A percentile compares a stretch with the other conserved stretches of the same genome.
These are phyloP conservation scores for Malurus melanocephalus DNA, from an alignment of 2,113 vertebrate genomes.

Conservation along the genomic window DNA sequence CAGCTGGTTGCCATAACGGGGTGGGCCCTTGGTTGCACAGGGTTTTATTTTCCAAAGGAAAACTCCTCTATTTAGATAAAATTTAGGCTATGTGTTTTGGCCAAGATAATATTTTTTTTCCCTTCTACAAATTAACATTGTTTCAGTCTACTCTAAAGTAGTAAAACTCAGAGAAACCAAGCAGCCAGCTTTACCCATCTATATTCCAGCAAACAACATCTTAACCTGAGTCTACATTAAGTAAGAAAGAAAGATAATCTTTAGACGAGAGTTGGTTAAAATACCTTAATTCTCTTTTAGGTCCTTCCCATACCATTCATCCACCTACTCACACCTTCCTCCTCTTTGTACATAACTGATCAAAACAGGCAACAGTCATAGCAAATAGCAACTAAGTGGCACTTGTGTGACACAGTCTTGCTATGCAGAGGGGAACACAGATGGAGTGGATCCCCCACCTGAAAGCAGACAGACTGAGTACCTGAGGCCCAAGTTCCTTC, in stretches of 20 bases:
- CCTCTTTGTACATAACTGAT: background rate
- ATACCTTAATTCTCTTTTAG: background rate
- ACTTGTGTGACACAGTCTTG: background rate
- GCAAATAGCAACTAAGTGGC: background rate
- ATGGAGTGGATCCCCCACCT: background rate
- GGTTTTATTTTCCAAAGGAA: background rate
- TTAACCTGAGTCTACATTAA: background rate
- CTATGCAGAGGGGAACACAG: too few species aligned
- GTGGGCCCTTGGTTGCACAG: background rate
- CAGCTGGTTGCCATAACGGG: background rate
- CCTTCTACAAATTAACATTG: background rate
- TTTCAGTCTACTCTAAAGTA: background rate
- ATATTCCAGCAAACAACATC: background rate
- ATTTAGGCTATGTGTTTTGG: background rate
- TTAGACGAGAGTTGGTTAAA: background rate
- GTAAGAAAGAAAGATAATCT: background rate
- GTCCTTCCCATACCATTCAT: background rate
- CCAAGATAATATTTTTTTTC: background rate
- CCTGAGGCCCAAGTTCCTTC: background rate
- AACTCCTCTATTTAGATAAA: background rate
- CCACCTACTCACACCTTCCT: background rate
- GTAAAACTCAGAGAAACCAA: background rate
- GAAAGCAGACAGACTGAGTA: background rate
- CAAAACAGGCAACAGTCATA: background rate
- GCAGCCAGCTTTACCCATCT: background rate